A percentile compares a stretch with the other conserved stretches of the same genome.
Evolutionary conservation across 1,140 invertebrate genomes (phyloP).

Genomic region (Dermatophagoides farinae): DNA sequence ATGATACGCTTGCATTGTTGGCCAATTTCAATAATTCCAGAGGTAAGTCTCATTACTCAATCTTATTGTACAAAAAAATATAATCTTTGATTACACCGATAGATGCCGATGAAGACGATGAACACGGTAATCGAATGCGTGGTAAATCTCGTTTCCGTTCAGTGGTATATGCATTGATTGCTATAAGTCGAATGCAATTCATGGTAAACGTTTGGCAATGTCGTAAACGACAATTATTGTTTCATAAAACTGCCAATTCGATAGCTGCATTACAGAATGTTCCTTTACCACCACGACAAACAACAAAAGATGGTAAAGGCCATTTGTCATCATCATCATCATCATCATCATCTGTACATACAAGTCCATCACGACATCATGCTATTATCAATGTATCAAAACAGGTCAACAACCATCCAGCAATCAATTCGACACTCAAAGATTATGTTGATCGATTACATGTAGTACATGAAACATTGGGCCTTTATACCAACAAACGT

Average conservation of each 20-base stretch:
- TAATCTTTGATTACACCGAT: background rate
- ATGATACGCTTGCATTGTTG: conserved; percentile 15
- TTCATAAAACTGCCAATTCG: background rate
- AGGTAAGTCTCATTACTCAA: background rate
- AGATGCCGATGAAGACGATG: background rate
- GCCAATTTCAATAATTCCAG: conserved; percentile 11
- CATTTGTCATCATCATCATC: background rate
- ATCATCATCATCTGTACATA: background rate
- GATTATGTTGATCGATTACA: conserved; percentile 14
- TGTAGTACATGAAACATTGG: conserved; percentile 11
- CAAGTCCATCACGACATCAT: background rate
- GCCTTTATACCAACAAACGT: conserved; percentile 4
- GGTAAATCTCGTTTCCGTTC: conserved; percentile 5
- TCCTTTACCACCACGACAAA: background rate
- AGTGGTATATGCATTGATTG: conserved; percentile 6
- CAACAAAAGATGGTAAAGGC: background rate
- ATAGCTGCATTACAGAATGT: background rate
- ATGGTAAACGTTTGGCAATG: conserved; percentile 8
- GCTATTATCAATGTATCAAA: background rate
- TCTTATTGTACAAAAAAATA: background rate
- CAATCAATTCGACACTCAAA: conserved; percentile 7
- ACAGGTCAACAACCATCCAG: background rate
- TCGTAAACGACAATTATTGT: background rate
- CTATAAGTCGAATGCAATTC: conserved; percentile 7
- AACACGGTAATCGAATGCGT: background rate